Evolutionary conservation across 2,797 vertebrate genomes (phyloP).

Genomic region (Ibycter americanus): DNA sequence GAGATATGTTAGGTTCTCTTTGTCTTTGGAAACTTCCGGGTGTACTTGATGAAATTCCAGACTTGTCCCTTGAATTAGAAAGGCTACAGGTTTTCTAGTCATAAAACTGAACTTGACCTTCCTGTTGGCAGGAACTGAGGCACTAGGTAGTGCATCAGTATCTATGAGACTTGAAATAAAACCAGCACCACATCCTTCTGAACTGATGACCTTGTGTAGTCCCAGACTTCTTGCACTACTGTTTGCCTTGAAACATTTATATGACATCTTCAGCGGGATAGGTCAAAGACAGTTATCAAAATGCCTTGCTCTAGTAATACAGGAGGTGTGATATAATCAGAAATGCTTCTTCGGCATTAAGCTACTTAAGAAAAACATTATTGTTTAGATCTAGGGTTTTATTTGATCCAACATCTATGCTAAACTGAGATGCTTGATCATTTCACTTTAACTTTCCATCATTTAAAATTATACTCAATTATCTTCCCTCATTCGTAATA

Average conservation of each 20-base stretch:
- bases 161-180: not conserved
- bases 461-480: not conserved
- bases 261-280: not conserved
- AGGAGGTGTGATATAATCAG: not conserved
- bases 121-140: not conserved
- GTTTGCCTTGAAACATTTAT: not conserved
- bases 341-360: not conserved
- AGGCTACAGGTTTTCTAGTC: not conserved
- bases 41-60: not conserved
- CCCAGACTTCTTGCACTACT: not conserved
- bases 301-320: not conserved
- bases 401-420: not conserved
- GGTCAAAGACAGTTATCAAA: not conserved
- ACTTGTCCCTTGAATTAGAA: not conserved
- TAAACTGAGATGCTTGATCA: not conserved
- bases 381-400: not conserved
- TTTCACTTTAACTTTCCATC: not conserved
- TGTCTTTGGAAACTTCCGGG: not conserved
- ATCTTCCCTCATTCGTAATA: not conserved
- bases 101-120: not conserved
- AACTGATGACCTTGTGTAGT: not conserved
- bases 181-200: not conserved
- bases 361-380: not conserved
- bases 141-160: not conserved
- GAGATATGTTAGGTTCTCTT: not conserved